A percentile compares a stretch with the other conserved stretches of the same genome.
Evolutionary conservation across 2,888 invertebrate genomes (phyloP).

Genomic region (Acleris cristana): DNA sequence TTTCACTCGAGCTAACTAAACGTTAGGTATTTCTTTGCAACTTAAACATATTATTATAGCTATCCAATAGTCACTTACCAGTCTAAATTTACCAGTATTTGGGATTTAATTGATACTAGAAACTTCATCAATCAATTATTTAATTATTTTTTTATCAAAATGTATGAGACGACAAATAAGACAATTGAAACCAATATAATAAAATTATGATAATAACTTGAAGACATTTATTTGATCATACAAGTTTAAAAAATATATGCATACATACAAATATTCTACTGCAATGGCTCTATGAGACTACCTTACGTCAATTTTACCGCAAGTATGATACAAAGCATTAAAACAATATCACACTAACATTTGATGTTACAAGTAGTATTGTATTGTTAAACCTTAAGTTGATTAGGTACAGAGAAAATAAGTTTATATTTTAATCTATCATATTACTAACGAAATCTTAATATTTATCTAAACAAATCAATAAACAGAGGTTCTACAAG

Average conservation of each 20-base stretch:
- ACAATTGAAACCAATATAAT: conserved; percentile 49
- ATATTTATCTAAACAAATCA: conserved; percentile 7
- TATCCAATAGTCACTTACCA: no score
- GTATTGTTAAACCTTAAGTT: conserved; percentile 36
- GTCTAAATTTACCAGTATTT: no score
- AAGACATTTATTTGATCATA: conserved; percentile 35
- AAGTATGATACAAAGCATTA: conserved; percentile 51
- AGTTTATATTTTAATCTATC: conserved; percentile 24
- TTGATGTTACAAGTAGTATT: conserved; percentile 45
- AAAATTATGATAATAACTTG: conserved; percentile 29
- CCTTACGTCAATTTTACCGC: conserved; percentile 23
- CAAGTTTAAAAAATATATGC: conserved; percentile 33
- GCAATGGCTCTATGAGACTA: conserved; percentile 16
- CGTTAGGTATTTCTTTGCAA: no score
- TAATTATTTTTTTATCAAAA: conserved; percentile 48
- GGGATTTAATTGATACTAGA: no score
- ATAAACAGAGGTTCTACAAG: conserved; percentile 12
- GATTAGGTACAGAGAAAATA: conserved; percentile 33
- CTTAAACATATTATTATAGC: no score
- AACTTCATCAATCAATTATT: conserved; percentile 40
- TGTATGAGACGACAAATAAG: conserved; percentile 46
- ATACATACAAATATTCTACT: conserved; percentile 40
- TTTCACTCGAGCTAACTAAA: no score
- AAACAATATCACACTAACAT: conserved; percentile 46
- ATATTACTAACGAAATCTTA: conserved; percentile 21